Evolutionary conservation across 2,888 invertebrate genomes (phyloP), one percentile per base, ranked within the genome.

Genomic region (Incurvaria masculella): DNA sequence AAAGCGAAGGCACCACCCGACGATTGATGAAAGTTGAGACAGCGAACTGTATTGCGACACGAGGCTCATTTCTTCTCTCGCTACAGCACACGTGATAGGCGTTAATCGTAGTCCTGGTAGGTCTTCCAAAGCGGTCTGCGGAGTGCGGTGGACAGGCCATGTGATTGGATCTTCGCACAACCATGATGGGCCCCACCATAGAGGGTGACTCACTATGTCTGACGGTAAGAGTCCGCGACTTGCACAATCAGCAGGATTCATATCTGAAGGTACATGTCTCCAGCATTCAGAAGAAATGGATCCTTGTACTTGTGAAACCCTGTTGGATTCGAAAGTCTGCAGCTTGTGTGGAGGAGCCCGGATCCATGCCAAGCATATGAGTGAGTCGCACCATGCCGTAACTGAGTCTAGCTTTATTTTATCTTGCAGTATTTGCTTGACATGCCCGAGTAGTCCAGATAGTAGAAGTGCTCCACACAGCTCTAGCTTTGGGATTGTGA

Each of bases 251-350:
- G 50, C 48, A 1, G 46, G 42, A 39, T 51, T 51, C 20, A 45
- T 14, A 5, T 43, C 8, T 0, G 49, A 46, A 4, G 43, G n/a
- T 8, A 49, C 38, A 21, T 43, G 38, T 16, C 44, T 8, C 49
- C 43, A 50, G 41, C 44, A 33, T n/a, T 48, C 46, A 14, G 42
- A 21, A 2, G 40, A 23, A n/a, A 46, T 47, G 5, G 44, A 40
- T 17, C 21, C 45, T 23, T 47, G 44, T 19, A 51, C 49, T 8
- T 17, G 39, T 2, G 42, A 40, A 3, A 47, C 26, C 8, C 51
- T 39, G 26, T 54, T 50, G 16, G 52, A 45, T 16, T 53, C 51
- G 40, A 47, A 55, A 6, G 45, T 48, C 49, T 52, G 51, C 44
- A 44, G 51, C 1, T 33, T 43, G 18, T 38, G 42, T 3, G 51